Evolutionary conservation across 2,888 invertebrate species (phyloP).

Genomic region (Alloscopus bannaensis): DNA sequence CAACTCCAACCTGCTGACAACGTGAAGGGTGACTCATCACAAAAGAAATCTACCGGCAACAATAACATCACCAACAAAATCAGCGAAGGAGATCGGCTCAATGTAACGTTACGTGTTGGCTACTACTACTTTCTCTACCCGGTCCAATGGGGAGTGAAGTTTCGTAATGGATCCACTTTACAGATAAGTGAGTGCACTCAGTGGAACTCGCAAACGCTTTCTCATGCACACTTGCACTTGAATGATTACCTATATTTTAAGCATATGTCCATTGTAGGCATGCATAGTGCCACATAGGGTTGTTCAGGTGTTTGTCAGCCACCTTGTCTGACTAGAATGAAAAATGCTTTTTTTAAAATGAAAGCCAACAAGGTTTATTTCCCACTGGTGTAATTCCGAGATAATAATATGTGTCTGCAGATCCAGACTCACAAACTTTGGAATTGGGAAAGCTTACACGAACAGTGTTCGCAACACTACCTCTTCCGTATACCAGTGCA

Average conservation of each 20-base stretch:
- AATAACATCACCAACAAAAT: constrained; percentile 18
- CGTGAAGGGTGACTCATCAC: background rate
- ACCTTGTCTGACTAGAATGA: no score
- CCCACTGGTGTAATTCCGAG: background rate
- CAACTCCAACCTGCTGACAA: constrained; percentile 5
- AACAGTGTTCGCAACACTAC: constrained; percentile 37
- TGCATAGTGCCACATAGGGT: no score
- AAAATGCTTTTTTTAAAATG: no score
- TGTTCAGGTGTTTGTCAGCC: no score
- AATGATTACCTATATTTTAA: no score
- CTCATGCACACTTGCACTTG: background rate
- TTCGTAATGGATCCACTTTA: constrained; percentile 44
- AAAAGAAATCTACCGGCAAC: background rate
- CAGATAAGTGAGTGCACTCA: constrained; percentile 60
- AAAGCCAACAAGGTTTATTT: no score
- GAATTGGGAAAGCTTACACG: constrained; percentile 33
- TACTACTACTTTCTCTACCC: constrained; percentile 62
- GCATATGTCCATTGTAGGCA: no score
- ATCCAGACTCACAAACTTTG: constrained; percentile 34
- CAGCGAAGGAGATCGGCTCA: constrained; percentile 53
- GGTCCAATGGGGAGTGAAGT: constrained; percentile 58
- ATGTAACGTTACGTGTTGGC: constrained; percentile 48
- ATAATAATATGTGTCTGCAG: constrained; percentile 14
- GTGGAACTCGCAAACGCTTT: no score
- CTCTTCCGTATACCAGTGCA: constrained; percentile 42